Conservation (phyloP, 2,113 vertebrate genomes). For the Muntiacus reevesi region DNA sequence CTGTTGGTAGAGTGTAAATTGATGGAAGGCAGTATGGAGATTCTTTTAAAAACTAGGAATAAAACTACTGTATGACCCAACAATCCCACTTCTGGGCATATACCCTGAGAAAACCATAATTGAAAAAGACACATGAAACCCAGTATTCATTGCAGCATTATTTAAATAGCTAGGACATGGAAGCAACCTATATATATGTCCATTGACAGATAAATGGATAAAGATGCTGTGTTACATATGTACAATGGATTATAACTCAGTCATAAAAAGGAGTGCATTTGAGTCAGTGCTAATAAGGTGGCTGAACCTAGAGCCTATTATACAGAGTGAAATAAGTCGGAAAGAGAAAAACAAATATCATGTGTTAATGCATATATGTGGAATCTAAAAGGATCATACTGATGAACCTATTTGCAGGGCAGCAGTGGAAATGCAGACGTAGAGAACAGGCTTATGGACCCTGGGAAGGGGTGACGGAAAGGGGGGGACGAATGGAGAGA, state of each 20-base stretch:
- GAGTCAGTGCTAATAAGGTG: background rate
- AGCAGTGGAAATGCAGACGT: fast-evolving
- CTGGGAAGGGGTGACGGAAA: fast-evolving
- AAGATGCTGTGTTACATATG: background rate
- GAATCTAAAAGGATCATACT: background rate
- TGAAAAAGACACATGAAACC: background rate
- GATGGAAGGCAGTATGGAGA: background rate
- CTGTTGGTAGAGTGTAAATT: background rate
- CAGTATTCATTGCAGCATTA: background rate
- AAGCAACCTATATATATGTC: background rate
- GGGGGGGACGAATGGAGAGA: background rate
- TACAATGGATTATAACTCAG: background rate
- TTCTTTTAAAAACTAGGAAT: background rate
- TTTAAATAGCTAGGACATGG: background rate
- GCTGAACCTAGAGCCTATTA: background rate
- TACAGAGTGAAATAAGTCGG: background rate
- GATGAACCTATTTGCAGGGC: background rate
- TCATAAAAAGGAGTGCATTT: background rate
- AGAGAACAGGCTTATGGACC: background rate
- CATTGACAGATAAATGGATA: background rate
- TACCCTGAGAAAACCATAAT: background rate
- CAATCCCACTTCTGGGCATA: background rate
- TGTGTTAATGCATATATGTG: background rate
- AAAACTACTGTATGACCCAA: background rate
- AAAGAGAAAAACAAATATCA: background rate